These are phyloP conservation scores for Drosophila arawakana DNA, from an alignment of 1,140 invertebrate genomes.

Conservation along the genomic window DNA sequence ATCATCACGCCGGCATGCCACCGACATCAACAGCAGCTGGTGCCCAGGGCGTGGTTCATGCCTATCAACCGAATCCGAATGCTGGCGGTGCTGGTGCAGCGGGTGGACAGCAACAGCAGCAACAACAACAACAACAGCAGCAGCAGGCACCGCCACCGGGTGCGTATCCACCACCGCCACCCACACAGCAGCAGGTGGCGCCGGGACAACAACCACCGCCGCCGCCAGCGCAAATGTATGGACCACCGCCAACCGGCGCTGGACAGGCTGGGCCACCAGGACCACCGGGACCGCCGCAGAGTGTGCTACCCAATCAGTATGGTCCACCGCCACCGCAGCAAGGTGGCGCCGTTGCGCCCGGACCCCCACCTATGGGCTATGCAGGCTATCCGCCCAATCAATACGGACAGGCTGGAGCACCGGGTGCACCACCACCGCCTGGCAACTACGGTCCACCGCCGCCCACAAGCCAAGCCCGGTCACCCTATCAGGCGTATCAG, in stretches of 20 bases:
- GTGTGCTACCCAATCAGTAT: conserved; percentile 73
- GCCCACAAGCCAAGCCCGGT: conserved; percentile 65
- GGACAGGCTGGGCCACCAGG: conserved; percentile 80
- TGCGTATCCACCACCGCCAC: conserved; percentile 69
- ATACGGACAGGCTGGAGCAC: conserved; percentile 67
- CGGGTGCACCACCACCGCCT: conserved; percentile 72
- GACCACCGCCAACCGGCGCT: conserved; percentile 81
- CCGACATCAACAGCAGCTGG: conserved; percentile 53
- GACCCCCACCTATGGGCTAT: conserved; percentile 78
- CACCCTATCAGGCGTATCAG: conserved; percentile 76
- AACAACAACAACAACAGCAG: too few species aligned
- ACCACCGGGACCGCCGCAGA: conserved; percentile 65
- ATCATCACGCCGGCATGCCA: conserved; percentile 79
- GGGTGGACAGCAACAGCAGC: conserved; percentile 54
- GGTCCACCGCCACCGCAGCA: conserved; percentile 81
- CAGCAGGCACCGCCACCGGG: conserved; percentile 63
- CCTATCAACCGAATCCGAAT: conserved; percentile 66
- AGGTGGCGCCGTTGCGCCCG: conserved; percentile 44
- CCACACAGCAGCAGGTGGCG: conserved; percentile 66
- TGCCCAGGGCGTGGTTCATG: conserved; percentile 51
- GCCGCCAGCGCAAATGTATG: conserved; percentile 73
- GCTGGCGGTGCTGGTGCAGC: conserved; percentile 32
- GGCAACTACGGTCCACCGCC: conserved; percentile 71
- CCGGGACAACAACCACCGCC: conserved; percentile 68
- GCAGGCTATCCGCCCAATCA: conserved; percentile 77